Evolutionary conservation across 2,888 invertebrate genomes (phyloP).

Genomic region (Cheilosia grossa): DNA sequence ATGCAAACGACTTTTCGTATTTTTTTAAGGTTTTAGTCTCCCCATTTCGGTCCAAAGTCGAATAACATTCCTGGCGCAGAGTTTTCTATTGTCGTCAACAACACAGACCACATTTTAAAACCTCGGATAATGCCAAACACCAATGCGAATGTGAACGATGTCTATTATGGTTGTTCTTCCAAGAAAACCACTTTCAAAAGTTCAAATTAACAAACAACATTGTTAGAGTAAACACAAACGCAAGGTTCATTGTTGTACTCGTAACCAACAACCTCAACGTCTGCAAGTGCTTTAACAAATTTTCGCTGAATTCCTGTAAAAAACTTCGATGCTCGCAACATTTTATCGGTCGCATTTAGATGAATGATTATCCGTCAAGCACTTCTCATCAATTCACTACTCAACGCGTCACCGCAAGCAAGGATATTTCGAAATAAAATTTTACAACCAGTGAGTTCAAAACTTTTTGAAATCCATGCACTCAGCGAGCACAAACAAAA

Average conservation of each 20-base stretch:
- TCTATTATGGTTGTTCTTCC: no score
- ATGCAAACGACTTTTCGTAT: no score
- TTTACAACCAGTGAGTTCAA: background rate
- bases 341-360: background rate
- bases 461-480: background rate
- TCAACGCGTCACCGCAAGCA: no score
- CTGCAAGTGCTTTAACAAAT: background rate
- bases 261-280: background rate
- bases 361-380: background rate
- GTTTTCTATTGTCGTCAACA: no score
- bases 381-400: no score
- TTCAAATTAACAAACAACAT: background rate
- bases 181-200: no score
- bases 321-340: background rate
- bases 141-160: no score
- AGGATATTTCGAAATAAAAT: conserved; percentile 3
- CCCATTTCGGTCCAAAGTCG: no score
- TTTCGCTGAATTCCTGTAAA: background rate
- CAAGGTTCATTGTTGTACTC: background rate
- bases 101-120: no score
- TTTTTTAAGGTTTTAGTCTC: no score
- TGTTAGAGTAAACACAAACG: background rate
- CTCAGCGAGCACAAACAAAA: background rate
- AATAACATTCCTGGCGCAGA: no score
- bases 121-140: no score